Evolutionary conservation across 2,888 invertebrate species (phyloP), one percentile per base, ranked within the genome.

Genomic region (Bembecia ichneumoniformis): DNA sequence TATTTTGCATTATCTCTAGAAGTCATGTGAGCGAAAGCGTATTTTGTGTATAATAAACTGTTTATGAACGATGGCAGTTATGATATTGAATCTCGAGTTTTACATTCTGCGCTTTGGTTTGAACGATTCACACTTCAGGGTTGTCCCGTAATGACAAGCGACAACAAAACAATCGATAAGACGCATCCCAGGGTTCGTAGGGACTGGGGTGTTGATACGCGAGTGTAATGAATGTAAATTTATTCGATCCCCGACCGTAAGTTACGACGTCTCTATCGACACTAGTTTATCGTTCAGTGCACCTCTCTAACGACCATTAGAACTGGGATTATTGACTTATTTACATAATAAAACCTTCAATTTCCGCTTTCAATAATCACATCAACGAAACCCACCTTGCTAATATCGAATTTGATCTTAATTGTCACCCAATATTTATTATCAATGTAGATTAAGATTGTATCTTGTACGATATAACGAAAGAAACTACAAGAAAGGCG

Each of bases 191-290:
- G 28, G 28, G 28, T 28, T 28, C 28, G 28, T 28, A 28, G 9
- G 28, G 28, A 9, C 28, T n/a, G 14, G 40, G 11, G 40, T 40
- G 13, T 13, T 3, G 40, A 40, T 40, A 40, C 40, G 40, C n/a
- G 5, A 47, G 15, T 48, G 50, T 54, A 59, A 57, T 55, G 54
- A 60, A 64, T 60, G 66, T 48, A 48, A 50, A 50, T 47, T 50
- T 36, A 62, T 60, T 55, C 58, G 57, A 52, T 49, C 52, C 44
- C 55, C 52, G 52, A 44, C 55, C 55, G 50, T 56, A 52, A 58
- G 52, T 53, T 52, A 55, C 59, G 28, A 28, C 28, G 47, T 52
- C 59, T 57, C 55, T 49, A 58, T 59, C 58, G 58, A 54, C 28
- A 50, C 51, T 35, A 56, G 59, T 53, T 60, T 60, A 59, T 60